Evolutionary conservation across 1,140 invertebrate species (phyloP).

Genomic region (Daktulosphaira vitifoliae): DNA sequence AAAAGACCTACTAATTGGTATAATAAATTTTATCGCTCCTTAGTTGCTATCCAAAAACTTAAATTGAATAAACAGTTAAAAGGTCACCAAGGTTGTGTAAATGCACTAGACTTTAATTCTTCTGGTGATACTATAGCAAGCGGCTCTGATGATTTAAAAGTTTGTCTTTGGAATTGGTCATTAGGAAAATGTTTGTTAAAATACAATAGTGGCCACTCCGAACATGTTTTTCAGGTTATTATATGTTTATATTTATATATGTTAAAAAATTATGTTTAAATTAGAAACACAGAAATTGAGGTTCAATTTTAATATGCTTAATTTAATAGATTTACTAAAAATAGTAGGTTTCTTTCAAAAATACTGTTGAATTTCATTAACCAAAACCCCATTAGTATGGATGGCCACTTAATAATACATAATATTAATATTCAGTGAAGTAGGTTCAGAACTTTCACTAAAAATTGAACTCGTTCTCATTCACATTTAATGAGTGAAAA

Average conservation of each 20-base stretch:
- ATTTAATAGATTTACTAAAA: no score
- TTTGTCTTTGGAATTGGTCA: slow-evolving; percentile 79
- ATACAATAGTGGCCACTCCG: slow-evolving; percentile 68
- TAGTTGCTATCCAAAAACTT: slow-evolving; percentile 72
- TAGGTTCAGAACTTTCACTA: no score
- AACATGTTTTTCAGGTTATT: slow-evolving; percentile 84
- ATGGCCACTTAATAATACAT: no score
- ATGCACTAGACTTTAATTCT: slow-evolving; percentile 82
- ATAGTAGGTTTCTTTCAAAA: no score
- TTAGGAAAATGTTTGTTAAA: slow-evolving; percentile 53
- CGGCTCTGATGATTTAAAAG: slow-evolving; percentile 80
- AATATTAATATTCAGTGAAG: no score
- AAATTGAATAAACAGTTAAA: slow-evolving; percentile 68
- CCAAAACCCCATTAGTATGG: no score
- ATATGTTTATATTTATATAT: slow-evolving; percentile 6
- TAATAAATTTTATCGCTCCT: slow-evolving; percentile 55
- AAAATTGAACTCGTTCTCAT: no score
- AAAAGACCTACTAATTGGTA: not conserved
- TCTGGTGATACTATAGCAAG: slow-evolving; percentile 67
- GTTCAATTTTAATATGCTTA: not conserved
- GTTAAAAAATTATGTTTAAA: slow-evolving; percentile 10
- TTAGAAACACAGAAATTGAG: not conserved
- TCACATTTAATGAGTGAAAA: no score
- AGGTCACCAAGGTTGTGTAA: slow-evolving; percentile 81
- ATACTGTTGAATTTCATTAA: no score